Evolutionary conservation across 2,113 vertebrate species (phyloP), one percentile per base, ranked within the genome.

Genomic region (Raja brachyura): DNA sequence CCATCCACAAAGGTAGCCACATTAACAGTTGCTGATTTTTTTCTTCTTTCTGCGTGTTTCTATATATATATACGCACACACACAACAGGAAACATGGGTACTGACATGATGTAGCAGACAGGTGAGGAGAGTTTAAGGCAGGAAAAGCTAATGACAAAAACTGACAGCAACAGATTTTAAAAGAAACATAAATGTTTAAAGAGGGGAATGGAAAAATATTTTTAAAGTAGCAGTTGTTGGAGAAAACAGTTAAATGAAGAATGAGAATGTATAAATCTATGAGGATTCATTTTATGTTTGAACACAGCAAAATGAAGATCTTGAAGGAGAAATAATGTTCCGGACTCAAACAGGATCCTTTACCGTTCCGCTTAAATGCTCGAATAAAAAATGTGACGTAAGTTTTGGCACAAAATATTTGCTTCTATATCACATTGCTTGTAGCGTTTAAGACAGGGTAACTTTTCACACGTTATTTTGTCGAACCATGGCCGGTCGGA

Each of bases 241-340:
- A 79, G 18, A 7, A 93, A 76, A 76, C 33, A 77, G 7, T n/a
- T 61, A 59, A 54, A n/a, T 85, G 59, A 59, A n/a, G 25, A 70
- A 48, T 48, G 39, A 48, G 39, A 48, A 48, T 48, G 39, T 48
- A 48, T 48, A 48, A 48, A 48, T 48, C 39, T 48, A 48, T 20
- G 16, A 90, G 18, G 16, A 33, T 48, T 92, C 5, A 10, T 92
- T 92, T 92, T 92, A 39, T 73, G 20, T 48, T 95, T 81, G 93
- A 83, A 33, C 93, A 93, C 93, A 99, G 98, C 94, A 97, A 90
- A 97, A 98, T 90, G 94, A 97, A 95, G 96, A 97, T 93, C 95
- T 99, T 94, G 96, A 97, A 95, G 98, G 98, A 94, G 96, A 96
- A 70, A 74, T 99, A 93, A 95, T 95, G 6, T 99, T 99, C 94